phyloP scores from a whole-genome alignment of 2,113 vertebrate genomes.

The Cavia aperea region DNA sequence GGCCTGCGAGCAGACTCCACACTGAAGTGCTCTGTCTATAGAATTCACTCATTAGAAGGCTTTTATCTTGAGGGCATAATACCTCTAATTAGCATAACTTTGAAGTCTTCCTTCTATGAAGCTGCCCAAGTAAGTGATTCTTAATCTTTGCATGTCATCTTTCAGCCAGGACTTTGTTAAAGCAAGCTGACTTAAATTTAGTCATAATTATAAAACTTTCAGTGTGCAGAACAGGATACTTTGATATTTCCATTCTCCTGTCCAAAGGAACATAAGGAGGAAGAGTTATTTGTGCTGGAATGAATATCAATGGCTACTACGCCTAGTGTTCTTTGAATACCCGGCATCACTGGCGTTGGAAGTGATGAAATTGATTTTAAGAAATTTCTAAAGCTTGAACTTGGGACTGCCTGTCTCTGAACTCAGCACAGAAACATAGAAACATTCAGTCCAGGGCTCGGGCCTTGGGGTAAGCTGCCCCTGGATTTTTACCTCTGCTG shows the following conservation, averaged over 20 bases:
- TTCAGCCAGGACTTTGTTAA: slow-evolving; percentile 41
- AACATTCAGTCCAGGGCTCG: background rate
- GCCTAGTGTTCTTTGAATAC: background rate
- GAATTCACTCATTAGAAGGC: slow-evolving; percentile 40
- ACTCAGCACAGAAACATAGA: background rate
- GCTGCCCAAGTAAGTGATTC: slow-evolving; percentile 31
- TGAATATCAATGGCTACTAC: background rate
- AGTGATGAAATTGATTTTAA: slow-evolving; percentile 29
- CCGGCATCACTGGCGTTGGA: background rate
- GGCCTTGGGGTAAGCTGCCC: background rate
- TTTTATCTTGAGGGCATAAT: slow-evolving; percentile 38
- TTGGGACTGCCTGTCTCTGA: background rate
- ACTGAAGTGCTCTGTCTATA: background rate
- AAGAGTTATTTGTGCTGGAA: background rate
- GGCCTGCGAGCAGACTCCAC: background rate
- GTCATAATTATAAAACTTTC: slow-evolving; percentile 28
- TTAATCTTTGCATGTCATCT: slow-evolving; percentile 29
- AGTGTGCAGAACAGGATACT: slow-evolving; percentile 18
- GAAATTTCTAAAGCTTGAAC: background rate
- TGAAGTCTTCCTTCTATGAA: slow-evolving; percentile 45
- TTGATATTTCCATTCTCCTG: background rate
- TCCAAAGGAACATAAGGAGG: slow-evolving; percentile 6
- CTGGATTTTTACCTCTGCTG: background rate
- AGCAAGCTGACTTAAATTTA: slow-evolving; percentile 37
- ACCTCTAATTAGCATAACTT: slow-evolving; percentile 44